Evolutionary conservation across 2,113 vertebrate genomes (phyloP), one percentile per base, ranked within the genome.

Genomic region (Trematomus loennbergii): DNA sequence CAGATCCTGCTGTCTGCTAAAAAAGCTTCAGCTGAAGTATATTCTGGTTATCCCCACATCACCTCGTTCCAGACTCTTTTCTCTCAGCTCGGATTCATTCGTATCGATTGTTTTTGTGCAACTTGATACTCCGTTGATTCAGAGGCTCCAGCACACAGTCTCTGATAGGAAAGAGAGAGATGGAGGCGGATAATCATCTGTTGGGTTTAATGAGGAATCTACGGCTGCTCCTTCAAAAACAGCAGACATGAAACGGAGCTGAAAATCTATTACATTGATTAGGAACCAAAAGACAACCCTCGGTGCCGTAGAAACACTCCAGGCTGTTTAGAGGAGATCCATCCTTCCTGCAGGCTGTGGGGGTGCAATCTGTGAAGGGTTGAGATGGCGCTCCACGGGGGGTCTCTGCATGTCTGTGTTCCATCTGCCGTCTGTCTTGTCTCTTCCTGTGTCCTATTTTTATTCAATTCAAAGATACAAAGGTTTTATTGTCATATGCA

Each of bases 101-200:
- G 45, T 82, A 93, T 92, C 79, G 92, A 92, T 93, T 83, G 74
- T 83, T 83, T 83, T 72, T 58, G 87, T 79, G 29, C 53, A 67
- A 81, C 36, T 80, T 72, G 65, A 78, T 79, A 82, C 60, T 3
- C 50, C 80, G 82, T 82, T 78, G 78, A 77, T 72, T 87, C 79
- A 79, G 76, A 65, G 64, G 72, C 73, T 49, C 36, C 63, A 65
- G 71, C 13, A 55, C 72, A 73, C 13, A 1, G 50, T 76, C 74
- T 77, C 78, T 78, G 57, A 68, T 71, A 52, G 60, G 75, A 43
- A 22, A 59, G 33, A 68, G 46, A 68, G 43, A 72, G 43, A 68
- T 7, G 12, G 53, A 78, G 72, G 40, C n/a, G 8, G 25, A 48
- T 53, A 11, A 78, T 72, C 40, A 17, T 18, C 50, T 16, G 62